Evolutionary conservation across 2,888 invertebrate species (phyloP).

Genomic region (Aphodius sticticus): DNA sequence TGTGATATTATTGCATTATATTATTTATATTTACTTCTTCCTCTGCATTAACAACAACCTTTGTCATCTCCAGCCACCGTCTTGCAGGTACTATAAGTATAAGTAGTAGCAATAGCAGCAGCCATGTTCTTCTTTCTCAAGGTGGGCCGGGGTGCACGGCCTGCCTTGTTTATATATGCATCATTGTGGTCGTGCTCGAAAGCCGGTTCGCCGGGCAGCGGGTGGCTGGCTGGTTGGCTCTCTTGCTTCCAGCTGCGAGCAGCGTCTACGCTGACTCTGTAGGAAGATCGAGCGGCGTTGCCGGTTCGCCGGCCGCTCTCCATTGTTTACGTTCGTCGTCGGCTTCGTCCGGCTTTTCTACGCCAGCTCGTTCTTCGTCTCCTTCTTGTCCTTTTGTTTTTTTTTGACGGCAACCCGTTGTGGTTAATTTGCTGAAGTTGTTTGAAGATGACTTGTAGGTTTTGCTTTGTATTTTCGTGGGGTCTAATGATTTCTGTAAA

Average conservation of each 20-base stretch:
- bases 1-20: background rate
- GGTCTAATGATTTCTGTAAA: background rate
- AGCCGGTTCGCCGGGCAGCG: conserved; percentile 21
- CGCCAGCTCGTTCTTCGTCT: background rate
- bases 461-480: background rate
- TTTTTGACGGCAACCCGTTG: background rate
- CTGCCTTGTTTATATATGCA: conserved; percentile 24
- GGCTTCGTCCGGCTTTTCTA: conserved; percentile 5
- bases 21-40: conserved; percentile 23
- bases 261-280: conserved; percentile 36
- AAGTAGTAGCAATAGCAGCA: conserved; percentile 50
- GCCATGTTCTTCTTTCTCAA: conserved; percentile 55
- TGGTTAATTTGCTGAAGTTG: too few relatives aligned
- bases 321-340: conserved; percentile 6
- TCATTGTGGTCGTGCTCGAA: conserved; percentile 10
- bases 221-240: background rate
- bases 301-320: background rate
- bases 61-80: conserved; percentile 61
- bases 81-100: conserved; percentile 61
- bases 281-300: conserved; percentile 32
- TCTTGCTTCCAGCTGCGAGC: conserved; percentile 32
- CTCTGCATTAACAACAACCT: conserved; percentile 62
- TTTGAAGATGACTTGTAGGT: too few relatives aligned
- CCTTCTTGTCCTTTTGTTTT: background rate
- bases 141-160: conserved; percentile 48